These are phyloP conservation scores for Coregonus sp. DNA, from an alignment of 2,797 vertebrate species.

Conservation along the genomic window DNA sequence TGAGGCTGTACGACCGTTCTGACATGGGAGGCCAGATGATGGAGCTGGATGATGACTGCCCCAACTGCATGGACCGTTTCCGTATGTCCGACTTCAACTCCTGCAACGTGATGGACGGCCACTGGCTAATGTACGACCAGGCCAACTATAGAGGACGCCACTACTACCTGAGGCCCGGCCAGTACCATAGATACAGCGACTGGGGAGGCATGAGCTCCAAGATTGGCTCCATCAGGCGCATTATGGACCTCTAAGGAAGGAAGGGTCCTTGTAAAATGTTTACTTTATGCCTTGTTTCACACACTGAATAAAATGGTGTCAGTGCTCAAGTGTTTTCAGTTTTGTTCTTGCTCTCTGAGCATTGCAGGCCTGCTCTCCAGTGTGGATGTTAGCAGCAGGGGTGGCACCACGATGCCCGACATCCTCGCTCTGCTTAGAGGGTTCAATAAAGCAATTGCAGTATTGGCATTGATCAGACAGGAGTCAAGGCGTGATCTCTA, in stretches of 20 bases:
- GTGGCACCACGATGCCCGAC: slow-evolving; percentile 12
- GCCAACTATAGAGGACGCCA: slow-evolving; percentile 70
- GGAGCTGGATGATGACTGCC: slow-evolving; percentile 70
- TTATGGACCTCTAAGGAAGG: slow-evolving; percentile 67
- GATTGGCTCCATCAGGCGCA: slow-evolving; percentile 69
- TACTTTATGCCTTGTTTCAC: slow-evolving; percentile 63
- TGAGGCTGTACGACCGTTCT: slow-evolving; percentile 71
- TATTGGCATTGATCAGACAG: slow-evolving; percentile 28
- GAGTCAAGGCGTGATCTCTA: slow-evolving; percentile 49
- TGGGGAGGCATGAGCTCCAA: slow-evolving; percentile 66
- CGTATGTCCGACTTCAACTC: slow-evolving; percentile 68
- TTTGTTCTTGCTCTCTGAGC: slow-evolving; percentile 64
- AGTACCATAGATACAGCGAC: slow-evolving; percentile 67
- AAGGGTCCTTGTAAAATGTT: slow-evolving; percentile 44
- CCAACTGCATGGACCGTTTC: slow-evolving; percentile 67
- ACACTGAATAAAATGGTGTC: slow-evolving; percentile 69
- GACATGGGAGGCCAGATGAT: slow-evolving; percentile 72
- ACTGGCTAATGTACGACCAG: slow-evolving; percentile 76
- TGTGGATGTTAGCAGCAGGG: slow-evolving; percentile 13
- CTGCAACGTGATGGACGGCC: slow-evolving; percentile 70
- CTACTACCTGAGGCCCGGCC: slow-evolving; percentile 69
- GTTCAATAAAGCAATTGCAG: slow-evolving; percentile 66
- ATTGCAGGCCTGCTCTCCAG: slow-evolving; percentile 41
- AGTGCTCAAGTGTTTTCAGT: slow-evolving; percentile 49
- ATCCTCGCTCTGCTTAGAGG: slow-evolving; percentile 49